Evolutionary conservation across 2,888 invertebrate genomes (phyloP), one percentile per base, ranked within the genome.

Genomic region (Merodon equestris): DNA sequence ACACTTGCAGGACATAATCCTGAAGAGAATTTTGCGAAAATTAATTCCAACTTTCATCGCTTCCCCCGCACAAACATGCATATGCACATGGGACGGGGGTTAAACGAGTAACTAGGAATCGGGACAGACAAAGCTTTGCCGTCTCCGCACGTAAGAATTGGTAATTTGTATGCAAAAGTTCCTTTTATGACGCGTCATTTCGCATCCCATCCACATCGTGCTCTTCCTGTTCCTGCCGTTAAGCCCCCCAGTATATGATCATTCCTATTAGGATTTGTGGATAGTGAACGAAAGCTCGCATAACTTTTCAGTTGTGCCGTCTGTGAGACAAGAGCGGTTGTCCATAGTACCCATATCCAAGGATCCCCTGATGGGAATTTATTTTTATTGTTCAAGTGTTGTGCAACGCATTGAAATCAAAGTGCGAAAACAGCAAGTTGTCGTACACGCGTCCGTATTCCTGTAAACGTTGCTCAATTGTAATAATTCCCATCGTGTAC

Each of bases 151-250:
- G 53, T 54, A 68, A 73, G 67, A 77, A 58, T 63, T 73, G 61
- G 58, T 68, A 63, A 73, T 73, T 77, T 68, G 73, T 77, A 77
- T 73, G 73, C 63, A 73, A 53, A 63, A 63, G 63, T 77, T 67
- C 73, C 58, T 50, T 70, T 73, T 73, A 77, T 57, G 63, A 61
- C 34, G 61, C 45, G 58, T 47, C 56, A 67, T 73, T 77, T 77
- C 17, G 63, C 58, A 45, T 70, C 45, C 13, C 27, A 40, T 18
- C 42, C 56, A 17, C 27, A 27, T 7, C 27, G 3, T 27, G 27
- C n/a, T n/a, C n/a, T 27, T 27, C 27, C 27, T 27, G 27, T 27
- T 27, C 7, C 27, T 27, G 27, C 7, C 2, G 2, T 27, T 7
- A 2, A 27, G 27, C 3, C 7, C 27, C 7, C 3, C 27, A 4